A percentile compares a stretch with the other conserved stretches of the same genome.
Evolutionary conservation across 2,888 invertebrate species (phyloP).

Genomic region (Philopedon plagiatum): DNA sequence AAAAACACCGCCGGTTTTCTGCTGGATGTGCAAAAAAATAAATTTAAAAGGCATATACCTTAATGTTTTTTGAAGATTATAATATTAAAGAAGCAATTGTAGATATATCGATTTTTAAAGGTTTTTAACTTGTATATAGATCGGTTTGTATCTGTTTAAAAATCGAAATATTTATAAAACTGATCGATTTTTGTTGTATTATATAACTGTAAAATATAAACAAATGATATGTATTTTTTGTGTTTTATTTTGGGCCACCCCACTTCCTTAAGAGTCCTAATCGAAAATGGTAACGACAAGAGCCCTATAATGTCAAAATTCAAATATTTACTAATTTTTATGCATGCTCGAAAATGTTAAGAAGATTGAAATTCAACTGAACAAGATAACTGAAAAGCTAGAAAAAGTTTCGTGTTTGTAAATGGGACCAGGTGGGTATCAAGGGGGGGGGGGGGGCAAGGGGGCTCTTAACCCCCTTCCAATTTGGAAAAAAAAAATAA

Average conservation of each 20-base stretch:
- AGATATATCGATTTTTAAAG: slow-evolving; percentile 58
- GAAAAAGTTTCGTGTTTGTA: too few relatives aligned
- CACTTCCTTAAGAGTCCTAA: too few relatives aligned
- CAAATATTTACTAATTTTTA: too few relatives aligned
- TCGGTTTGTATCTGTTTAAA: slow-evolving; percentile 56
- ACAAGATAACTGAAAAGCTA: too few relatives aligned
- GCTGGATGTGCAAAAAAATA: slow-evolving; percentile 56
- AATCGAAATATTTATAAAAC: slow-evolving; percentile 54
- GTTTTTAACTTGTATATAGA: slow-evolving; percentile 53
- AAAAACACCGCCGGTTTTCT: slow-evolving; percentile 54
- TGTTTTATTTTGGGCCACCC: slow-evolving; percentile 25
- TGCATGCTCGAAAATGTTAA: too few relatives aligned
- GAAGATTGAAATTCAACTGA: too few relatives aligned
- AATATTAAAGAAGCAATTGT: slow-evolving; percentile 36
- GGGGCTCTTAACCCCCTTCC: too few relatives aligned
- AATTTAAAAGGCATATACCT: slow-evolving; percentile 51
- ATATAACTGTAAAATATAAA: slow-evolving; percentile 68
- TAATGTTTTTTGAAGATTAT: slow-evolving; percentile 58
- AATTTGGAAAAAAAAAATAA: too few relatives aligned
- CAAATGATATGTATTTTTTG: slow-evolving; percentile 60
- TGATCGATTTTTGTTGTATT: slow-evolving; percentile 62
- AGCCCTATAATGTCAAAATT: too few relatives aligned
- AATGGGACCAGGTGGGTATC: too few relatives aligned
- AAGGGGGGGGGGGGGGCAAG: too few relatives aligned
- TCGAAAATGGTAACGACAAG: too few relatives aligned